Evolutionary conservation across 2,888 invertebrate species (phyloP).

Genomic region (Lasioglossum pauxillum): DNA sequence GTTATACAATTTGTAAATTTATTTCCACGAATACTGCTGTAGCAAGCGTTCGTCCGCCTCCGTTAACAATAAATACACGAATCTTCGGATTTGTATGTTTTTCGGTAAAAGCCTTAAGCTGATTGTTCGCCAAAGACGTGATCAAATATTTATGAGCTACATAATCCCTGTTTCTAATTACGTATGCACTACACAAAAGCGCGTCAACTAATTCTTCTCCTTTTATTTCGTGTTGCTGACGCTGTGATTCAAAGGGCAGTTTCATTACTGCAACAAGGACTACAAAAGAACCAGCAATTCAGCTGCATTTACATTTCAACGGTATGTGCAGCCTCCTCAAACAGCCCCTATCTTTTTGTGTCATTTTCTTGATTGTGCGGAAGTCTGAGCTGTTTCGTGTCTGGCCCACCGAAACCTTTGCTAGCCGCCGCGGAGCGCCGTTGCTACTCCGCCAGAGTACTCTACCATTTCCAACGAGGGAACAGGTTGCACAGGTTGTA

Average conservation of each 20-base stretch:
- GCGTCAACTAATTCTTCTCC: background rate
- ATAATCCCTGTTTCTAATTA: background rate
- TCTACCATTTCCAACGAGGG: background rate
- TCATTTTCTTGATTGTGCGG: constrained; percentile 10
- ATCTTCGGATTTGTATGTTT: background rate
- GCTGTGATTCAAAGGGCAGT: background rate
- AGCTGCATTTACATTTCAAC: constrained; percentile 7
- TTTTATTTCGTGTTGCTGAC: background rate
- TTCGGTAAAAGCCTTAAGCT: background rate
- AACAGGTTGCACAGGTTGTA: background rate
- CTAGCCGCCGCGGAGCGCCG: background rate
- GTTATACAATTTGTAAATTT: background rate
- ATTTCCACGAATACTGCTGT: background rate
- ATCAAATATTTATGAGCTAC: background rate
- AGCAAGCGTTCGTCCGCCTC: background rate
- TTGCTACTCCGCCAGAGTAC: background rate
- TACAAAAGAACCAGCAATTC: constrained; percentile 10
- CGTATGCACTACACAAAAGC: background rate
- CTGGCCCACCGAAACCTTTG: background rate
- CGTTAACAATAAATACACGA: background rate
- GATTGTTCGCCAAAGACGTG: background rate
- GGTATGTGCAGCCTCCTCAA: constrained; percentile 3
- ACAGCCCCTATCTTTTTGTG: background rate
- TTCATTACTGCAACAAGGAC: constrained; percentile 14
- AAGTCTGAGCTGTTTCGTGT: background rate